phyloP scores from a whole-genome alignment of 2,888 invertebrate species.

The Mamestra brassicae region DNA sequence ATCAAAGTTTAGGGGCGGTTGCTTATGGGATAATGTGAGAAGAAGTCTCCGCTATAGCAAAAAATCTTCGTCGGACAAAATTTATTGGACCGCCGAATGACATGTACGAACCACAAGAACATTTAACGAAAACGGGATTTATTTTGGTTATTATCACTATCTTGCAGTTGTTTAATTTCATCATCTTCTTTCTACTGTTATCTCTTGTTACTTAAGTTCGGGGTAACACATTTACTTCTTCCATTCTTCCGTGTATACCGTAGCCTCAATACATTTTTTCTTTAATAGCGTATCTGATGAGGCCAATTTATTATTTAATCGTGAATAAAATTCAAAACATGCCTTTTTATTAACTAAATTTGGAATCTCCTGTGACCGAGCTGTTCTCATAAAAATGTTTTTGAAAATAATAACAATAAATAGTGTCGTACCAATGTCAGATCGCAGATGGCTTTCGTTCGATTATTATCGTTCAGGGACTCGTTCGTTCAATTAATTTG shows the following conservation, averaged over 20 bases:
- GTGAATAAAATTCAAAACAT: no score
- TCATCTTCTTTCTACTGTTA: background rate
- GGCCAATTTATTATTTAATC: no score
- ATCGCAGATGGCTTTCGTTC: constrained; percentile 51
- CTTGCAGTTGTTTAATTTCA: no score
- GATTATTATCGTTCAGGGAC: constrained; percentile 56
- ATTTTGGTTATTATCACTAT: background rate
- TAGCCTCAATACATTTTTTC: background rate
- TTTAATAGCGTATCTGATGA: background rate
- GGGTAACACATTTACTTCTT: background rate
- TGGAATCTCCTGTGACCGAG: constrained; percentile 1
- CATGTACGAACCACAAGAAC: background rate
- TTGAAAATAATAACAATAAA: constrained; percentile 44
- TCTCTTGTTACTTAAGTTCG: background rate
- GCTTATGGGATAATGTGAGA: background rate
- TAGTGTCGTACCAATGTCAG: constrained; percentile 20
- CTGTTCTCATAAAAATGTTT: constrained; percentile 21
- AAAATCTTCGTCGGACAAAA: background rate
- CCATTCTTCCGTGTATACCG: background rate
- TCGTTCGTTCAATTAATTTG: constrained; percentile 55
- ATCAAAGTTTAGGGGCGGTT: background rate
- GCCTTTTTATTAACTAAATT: constrained; percentile 10
- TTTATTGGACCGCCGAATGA: background rate
- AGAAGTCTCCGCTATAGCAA: background rate
- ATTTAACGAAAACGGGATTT: background rate